Conservation (phyloP, 2,888 invertebrate species). For the Blastobasis adustella region DNA sequence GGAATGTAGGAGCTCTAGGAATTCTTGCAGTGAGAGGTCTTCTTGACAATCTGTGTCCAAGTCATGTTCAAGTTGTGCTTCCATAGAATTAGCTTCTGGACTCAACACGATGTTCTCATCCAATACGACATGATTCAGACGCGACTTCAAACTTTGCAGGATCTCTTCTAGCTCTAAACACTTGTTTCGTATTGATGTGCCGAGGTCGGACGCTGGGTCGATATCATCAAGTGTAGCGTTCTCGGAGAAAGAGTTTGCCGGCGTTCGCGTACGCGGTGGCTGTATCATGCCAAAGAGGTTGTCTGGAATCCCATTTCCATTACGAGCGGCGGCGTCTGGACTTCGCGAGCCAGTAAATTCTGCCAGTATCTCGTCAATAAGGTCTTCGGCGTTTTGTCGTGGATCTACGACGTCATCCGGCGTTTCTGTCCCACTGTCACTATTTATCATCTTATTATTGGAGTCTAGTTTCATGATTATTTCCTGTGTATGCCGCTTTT, state of each 20-base stretch:
- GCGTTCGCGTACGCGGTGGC: conserved; percentile 61
- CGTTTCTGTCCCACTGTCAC: conserved; percentile 54
- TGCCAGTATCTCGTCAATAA: conserved; percentile 66
- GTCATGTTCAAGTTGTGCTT: conserved; percentile 67
- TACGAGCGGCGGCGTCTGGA: conserved; percentile 40
- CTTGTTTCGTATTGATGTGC: conserved; percentile 66
- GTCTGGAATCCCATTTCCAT: conserved; percentile 53
- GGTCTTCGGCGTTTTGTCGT: conserved; percentile 65
- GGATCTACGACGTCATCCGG: conserved; percentile 62
- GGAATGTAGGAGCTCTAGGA: conserved; percentile 62
- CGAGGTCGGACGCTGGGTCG: conserved; percentile 65
- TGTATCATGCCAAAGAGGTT: conserved; percentile 59
- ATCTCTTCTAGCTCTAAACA: conserved; percentile 69
- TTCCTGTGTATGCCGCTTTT: conserved; percentile 15
- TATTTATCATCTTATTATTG: conserved; percentile 66
- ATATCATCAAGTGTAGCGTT: conserved; percentile 62
- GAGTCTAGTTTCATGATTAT: conserved; percentile 66
- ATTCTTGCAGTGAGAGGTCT: conserved; percentile 67
- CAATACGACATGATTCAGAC: conserved; percentile 65
- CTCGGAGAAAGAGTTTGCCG: conserved; percentile 64
- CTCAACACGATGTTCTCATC: conserved; percentile 69
- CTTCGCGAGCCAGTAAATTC: conserved; percentile 62
- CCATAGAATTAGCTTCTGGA: conserved; percentile 65
- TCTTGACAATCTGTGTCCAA: conserved; percentile 70
- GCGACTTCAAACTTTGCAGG: conserved; percentile 64